Evolutionary conservation across 2,797 vertebrate genomes (phyloP), one percentile per base, ranked within the genome.

Genomic region (Monodelphis domestica): DNA sequence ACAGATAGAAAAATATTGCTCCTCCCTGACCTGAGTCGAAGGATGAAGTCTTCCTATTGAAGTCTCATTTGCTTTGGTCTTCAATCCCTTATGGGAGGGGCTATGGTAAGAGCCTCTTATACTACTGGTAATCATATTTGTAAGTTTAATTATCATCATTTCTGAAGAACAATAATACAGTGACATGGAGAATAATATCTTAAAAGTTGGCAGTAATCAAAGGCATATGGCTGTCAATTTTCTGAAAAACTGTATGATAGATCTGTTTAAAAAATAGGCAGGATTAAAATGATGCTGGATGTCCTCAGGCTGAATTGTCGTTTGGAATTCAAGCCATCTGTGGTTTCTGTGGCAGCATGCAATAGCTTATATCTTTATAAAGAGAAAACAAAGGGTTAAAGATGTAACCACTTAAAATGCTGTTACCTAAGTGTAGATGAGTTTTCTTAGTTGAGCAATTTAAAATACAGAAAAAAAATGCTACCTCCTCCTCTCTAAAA

Each of bases 151-250:
- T 38, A 84, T 84, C 0, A 0, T 45, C 9, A 33, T 59, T 89
- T 91, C 88, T 88, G 94, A 89, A 88, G 21, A 94, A 92, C 87
- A 94, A 96, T 87, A 92, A 95, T 21, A 53, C 45, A 90, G 53
- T 93, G 50, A 87, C 57, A 12, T 90, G 95, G 90, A 59, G 51
- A 88, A 90, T 70, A 59, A 78, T 88, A 55, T 56, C 95, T 94
- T 84, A 78, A 90, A 93, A 33, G 88, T 54, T 38, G 52, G 50
- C 89, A 59, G 15, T 11, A 53, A 50, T 53, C 92, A 91, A 92
- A 96, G 78, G 52, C 57, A 59, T 57, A 14, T 30, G 53, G 59
- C 54, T 89, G 26, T 87, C 93, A 53, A 53, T 12, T 24, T 90
- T 96, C 90, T 93, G 84, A 94, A 95, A 90, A 30, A 50, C 29